Evolutionary conservation across 92 coral and sea anemone genomes (phyloP).

Genomic region (Micromussa lordhowensis): DNA sequence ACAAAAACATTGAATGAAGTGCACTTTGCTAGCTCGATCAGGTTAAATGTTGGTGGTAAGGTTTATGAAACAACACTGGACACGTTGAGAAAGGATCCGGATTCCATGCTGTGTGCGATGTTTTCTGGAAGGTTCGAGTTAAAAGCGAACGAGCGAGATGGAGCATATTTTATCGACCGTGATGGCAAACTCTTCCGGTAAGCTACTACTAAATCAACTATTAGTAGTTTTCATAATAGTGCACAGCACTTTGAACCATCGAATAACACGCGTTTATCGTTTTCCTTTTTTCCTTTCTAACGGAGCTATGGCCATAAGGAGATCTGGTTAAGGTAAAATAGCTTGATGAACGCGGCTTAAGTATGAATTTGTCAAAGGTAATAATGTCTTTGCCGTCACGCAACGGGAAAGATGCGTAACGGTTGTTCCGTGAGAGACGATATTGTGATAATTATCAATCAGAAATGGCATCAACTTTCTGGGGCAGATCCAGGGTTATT

Average conservation of each 20-base stretch:
- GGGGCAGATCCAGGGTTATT: too few species aligned
- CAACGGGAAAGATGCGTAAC: background rate
- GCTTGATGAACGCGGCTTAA: background rate
- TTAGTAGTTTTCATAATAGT: too few species aligned
- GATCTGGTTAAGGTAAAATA: too few species aligned
- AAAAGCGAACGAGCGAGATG: conserved; percentile 60
- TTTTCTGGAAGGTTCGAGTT: conserved; percentile 72
- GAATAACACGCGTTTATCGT: background rate
- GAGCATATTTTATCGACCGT: conserved; percentile 77
- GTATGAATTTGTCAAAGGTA: background rate
- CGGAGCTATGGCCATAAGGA: background rate
- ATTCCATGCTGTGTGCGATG: conserved; percentile 78
- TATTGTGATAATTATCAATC: too few species aligned
- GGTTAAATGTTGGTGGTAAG: conserved; percentile 72
- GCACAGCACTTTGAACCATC: background rate
- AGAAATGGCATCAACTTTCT: too few species aligned
- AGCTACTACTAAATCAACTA: conserved; percentile 25
- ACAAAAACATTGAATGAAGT: conserved; percentile 55
- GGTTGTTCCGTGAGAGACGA: background rate
- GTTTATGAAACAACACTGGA: conserved; percentile 71
- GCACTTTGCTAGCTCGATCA: conserved; percentile 54
- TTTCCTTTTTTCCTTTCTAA: too few species aligned
- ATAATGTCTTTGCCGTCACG: background rate
- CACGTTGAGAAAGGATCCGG: conserved; percentile 63
- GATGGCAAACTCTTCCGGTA: conserved; percentile 75